phyloP scores from a whole-genome alignment of 2,797 vertebrate genomes.

The Echeneis naucrates region DNA sequence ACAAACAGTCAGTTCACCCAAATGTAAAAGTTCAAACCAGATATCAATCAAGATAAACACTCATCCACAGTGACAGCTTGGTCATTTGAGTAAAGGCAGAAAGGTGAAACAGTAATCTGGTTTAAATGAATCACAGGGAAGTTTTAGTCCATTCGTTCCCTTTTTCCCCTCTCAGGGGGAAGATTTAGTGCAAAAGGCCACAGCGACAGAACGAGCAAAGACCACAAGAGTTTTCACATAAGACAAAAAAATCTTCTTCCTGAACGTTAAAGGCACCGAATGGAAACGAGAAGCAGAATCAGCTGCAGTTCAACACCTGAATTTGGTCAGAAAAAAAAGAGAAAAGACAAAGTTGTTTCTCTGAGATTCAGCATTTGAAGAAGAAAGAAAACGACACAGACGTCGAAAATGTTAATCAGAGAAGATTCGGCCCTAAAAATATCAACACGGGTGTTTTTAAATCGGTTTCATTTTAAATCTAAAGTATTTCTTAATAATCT shows the following conservation, averaged over 20 bases:
- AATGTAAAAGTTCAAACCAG: slow-evolving; percentile 9
- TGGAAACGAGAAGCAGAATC: slow-evolving; percentile 11
- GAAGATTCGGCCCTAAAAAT: neutral
- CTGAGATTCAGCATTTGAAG: slow-evolving; percentile 20
- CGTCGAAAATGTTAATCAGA: neutral
- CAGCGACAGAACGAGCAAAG: neutral
- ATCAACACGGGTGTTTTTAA: too few species aligned
- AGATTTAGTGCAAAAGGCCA: slow-evolving; percentile 54
- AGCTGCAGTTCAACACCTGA: slow-evolving; percentile 1
- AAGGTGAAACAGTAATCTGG: neutral
- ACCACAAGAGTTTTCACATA: neutral
- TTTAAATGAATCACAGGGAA: neutral
- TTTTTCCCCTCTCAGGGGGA: neutral
- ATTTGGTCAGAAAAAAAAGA: slow-evolving; percentile 48
- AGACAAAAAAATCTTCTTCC: slow-evolving; percentile 6
- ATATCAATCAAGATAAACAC: neutral
- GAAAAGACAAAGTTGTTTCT: slow-evolving; percentile 20
- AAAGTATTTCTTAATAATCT: neutral
- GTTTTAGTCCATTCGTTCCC: neutral
- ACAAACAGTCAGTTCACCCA: slow-evolving; percentile 19
- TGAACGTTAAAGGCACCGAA: slow-evolving; percentile 63
- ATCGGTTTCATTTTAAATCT: neutral
- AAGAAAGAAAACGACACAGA: neutral
- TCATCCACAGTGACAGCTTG: slow-evolving; percentile 5
- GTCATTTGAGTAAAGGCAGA: slow-evolving; percentile 6